These are phyloP conservation scores for Propithecus perrieri DNA, from an alignment of 2,797 vertebrate genomes.

Conservation along the genomic window DNA sequence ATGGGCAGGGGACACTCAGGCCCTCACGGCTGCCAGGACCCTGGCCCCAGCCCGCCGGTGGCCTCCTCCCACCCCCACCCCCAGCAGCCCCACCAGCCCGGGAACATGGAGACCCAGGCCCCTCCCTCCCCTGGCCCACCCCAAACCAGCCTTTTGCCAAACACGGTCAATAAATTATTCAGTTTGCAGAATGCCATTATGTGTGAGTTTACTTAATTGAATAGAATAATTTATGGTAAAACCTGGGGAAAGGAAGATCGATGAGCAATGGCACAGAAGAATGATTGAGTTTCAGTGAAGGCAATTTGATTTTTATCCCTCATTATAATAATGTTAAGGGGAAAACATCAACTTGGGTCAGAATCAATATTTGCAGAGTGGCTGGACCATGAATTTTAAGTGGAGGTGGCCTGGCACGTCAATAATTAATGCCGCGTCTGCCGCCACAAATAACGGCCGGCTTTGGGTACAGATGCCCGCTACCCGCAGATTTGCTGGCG, in stretches of 20 bases:
- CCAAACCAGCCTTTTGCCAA: slow-evolving; percentile 71
- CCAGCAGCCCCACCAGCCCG: neutral
- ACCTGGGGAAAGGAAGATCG: slow-evolving; percentile 88
- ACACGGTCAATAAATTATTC: slow-evolving; percentile 90
- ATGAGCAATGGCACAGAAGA: slow-evolving; percentile 85
- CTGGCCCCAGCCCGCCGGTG: neutral
- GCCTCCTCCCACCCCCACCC: neutral
- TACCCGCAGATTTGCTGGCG: slow-evolving; percentile 67
- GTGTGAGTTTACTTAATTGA: slow-evolving; percentile 90
- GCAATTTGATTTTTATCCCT: slow-evolving; percentile 90
- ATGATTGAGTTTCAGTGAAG: slow-evolving; percentile 86
- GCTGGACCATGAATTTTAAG: slow-evolving; percentile 91
- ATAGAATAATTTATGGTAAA: slow-evolving; percentile 91
- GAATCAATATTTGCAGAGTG: slow-evolving; percentile 95
- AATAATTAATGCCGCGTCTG: slow-evolving; percentile 90
- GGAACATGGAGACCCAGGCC: neutral
- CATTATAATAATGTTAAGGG: slow-evolving; percentile 90
- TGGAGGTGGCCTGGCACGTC: slow-evolving; percentile 84
- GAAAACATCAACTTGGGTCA: slow-evolving; percentile 85
- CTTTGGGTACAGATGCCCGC: slow-evolving; percentile 73
- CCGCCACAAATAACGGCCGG: slow-evolving; percentile 82
- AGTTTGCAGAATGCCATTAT: slow-evolving; percentile 90
- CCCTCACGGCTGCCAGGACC: fast-evolving
- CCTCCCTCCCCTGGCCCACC: neutral
- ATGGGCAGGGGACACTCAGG: fast-evolving